These are phyloP conservation scores for Ophonus ardosiacus DNA, from an alignment of 2,888 invertebrate genomes.

Conservation along the genomic window DNA sequence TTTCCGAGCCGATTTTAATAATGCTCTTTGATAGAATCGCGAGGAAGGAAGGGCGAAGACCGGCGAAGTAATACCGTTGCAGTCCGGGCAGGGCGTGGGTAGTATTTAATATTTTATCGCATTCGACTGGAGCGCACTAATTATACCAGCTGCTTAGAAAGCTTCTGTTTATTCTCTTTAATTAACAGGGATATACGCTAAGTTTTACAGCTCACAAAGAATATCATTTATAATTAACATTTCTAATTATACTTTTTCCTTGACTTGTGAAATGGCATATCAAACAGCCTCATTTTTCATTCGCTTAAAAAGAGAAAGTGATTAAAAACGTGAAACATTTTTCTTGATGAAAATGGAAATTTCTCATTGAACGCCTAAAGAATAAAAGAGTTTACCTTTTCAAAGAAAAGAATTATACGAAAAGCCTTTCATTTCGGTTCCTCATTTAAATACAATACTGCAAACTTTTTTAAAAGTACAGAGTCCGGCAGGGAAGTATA, in stretches of 20 bases:
- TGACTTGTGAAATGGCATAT: neutral
- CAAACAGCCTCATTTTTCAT: neutral
- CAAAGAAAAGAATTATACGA: neutral
- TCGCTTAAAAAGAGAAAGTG: neutral
- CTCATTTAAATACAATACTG: no score
- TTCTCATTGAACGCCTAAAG: neutral
- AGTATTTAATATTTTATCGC: slow-evolving; percentile 34
- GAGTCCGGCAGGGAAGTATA: no score
- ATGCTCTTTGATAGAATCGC: slow-evolving; percentile 25
- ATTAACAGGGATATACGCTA: slow-evolving; percentile 27
- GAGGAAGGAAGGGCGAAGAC: neutral
- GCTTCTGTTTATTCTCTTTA: slow-evolving; percentile 29
- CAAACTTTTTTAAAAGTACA: no score
- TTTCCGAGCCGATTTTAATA: slow-evolving; percentile 28
- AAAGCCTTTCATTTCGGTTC: no score
- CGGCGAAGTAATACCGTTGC: neutral
- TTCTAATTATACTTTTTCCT: neutral
- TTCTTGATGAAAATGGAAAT: neutral
- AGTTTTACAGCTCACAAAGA: neutral
- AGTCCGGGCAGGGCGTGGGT: neutral
- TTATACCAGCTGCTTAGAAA: neutral
- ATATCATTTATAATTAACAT: slow-evolving; percentile 20
- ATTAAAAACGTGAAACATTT: neutral
- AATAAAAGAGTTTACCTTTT: neutral
- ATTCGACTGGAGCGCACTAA: slow-evolving; percentile 27